Conservation (phyloP, 2,113 vertebrate genomes). For the Emydura subglobosa region DNA sequence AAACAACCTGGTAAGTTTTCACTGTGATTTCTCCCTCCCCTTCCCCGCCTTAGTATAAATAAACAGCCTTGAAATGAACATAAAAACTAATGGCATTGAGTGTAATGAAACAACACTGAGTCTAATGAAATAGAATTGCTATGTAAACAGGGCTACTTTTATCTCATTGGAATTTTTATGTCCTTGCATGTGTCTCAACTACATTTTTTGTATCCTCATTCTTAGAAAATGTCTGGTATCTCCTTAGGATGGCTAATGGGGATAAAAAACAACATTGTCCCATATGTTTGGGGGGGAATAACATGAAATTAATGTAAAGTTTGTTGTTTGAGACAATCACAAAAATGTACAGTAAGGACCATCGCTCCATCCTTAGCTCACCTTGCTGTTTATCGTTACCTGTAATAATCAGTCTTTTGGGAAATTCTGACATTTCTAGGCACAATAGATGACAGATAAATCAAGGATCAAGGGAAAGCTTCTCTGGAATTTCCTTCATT, state of each 20-base stretch:
- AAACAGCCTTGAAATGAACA: conserved; percentile 82
- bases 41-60: conserved; percentile 71
- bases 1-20: conserved; percentile 59
- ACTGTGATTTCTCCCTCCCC: conserved; percentile 19
- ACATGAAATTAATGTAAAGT: rapidly evolving
- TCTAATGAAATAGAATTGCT: conserved; percentile 80
- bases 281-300: background rate
- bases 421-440: background rate
- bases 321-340: background rate
- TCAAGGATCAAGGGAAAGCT: rapidly evolving
- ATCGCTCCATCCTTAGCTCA: rapidly evolving
- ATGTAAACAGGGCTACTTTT: conserved; percentile 77
- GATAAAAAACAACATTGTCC: background rate
- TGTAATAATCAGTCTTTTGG: background rate
- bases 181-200: conserved; percentile 78
- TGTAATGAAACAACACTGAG: conserved; percentile 79
- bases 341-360: background rate
- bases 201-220: conserved; percentile 74
- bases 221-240: conserved; percentile 60
- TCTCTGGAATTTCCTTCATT: background rate
- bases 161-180: conserved; percentile 81
- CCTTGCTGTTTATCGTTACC: background rate
- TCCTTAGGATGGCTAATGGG: conserved; percentile 60
- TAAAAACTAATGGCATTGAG: conserved; percentile 83
- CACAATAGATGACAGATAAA: rapidly evolving